Evolutionary conservation across 2,888 invertebrate species (phyloP), one percentile per base, ranked within the genome.

Genomic region (Lamellibrachia satsuma): DNA sequence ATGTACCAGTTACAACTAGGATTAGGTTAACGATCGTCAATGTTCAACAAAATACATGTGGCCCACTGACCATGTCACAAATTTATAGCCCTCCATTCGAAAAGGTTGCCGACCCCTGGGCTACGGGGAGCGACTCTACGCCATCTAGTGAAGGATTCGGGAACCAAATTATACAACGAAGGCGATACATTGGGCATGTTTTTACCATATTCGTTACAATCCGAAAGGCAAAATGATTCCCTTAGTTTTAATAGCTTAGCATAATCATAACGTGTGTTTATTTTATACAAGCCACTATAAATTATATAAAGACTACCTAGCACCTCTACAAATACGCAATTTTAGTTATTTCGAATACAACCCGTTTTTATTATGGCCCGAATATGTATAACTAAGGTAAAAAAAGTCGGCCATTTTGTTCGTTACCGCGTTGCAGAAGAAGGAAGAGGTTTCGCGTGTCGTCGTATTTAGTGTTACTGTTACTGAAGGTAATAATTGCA

Each of bases 341-440:
- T 15, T 15, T 22, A 22, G 75, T 6, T 75, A 75, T 75, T 75
- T 75, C 15, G n/a, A 75, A 75, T 75, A 75, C 22, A 75, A 75
- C 22, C 15, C 22, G 75, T 75, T 75, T 75, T 75, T 75, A 15
- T 15, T 75, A 15, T 22, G n/a, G 6, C 22, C 75, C 75, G 22
- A 22, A n/a, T 75, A 75, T n/a, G 22, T 22, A 75, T 75, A 22
- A 75, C 75, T 75, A 75, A 75, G 75, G 75, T 75, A 75, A 75
- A 75, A 75, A 22, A 22, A 75, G 75, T 75, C 75, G 75, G 75
- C 75, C 75, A 75, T 75, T 75, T 75, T 75, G 75, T 75, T 75
- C 75, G n/a, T 75, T 75, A 75, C 75, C 75, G 75, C 75, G 75
- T 75, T 75, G 75, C 75, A 75, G 22, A 75, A 75, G 75, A 75